Evolutionary conservation across 2,113 vertebrate species (phyloP), one percentile per base, ranked within the genome.

Genomic region (Brachypteracias leptosomus): DNA sequence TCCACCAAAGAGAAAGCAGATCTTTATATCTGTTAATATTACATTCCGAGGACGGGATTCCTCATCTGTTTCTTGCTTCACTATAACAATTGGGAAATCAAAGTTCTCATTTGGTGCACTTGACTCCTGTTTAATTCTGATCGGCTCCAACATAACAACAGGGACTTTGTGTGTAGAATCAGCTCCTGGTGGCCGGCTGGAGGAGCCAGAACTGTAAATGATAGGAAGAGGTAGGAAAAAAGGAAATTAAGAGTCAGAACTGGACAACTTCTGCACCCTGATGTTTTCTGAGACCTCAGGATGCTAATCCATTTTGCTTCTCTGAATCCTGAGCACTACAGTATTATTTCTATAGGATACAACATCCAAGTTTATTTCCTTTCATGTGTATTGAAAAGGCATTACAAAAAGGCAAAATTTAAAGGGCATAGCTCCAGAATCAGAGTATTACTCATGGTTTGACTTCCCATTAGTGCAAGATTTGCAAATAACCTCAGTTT

Each of bases 151-250:
- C 96, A 98, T 98, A 40, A 98, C 98, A 17, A 98, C 97, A 0
- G 98, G 98, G 57, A 98, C 92, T 97, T 95, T 98, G 91, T 98
- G 98, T 14, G 98, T 98, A 19, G 98, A 98, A 92, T 98, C 98
- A 49, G 98, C 98, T 96, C 98, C 98, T 89, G 98, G 85, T 70
- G 97, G 98, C 76, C 97, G 98, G 95, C 98, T 98, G 66, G 98
- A 98, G 55, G 98, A 98, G 95, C 98, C 94, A 92, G 98, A 98
- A 86, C 98, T 98, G n/a, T 16, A 89, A 94, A 62, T 20, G 16
- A 77, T 35, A 93, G 16, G 38, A 66, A 54, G 25, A 94, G 36
- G 22, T 2, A 86, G 16, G 24, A 31, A 68, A 75, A 65, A 68
- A 67, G 21, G 7, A 35, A 59, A 65, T 33, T 25, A 47, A 52